Conservation (phyloP, 64 coral and sea anemone species). For the Platygyra sinensis region DNA sequence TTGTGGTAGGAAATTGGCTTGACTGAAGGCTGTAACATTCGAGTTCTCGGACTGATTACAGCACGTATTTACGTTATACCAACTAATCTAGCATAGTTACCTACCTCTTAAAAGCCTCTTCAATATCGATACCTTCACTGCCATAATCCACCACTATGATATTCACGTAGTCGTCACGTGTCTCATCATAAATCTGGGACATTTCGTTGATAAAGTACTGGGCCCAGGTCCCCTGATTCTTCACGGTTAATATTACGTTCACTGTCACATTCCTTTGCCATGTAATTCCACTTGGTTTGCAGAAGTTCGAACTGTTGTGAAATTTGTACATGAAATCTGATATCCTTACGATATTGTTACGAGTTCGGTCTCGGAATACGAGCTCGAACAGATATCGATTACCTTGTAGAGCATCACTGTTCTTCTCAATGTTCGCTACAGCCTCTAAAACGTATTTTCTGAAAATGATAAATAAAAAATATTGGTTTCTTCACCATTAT, state of each 20-base stretch:
- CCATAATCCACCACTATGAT: conserved; percentile 74
- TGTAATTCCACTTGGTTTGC: conserved; percentile 8
- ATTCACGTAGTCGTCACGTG: conserved; percentile 59
- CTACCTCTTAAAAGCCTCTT: conserved; percentile 57
- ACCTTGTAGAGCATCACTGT: conserved; percentile 34
- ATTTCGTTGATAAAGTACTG: conserved; percentile 70
- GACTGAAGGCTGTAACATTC: too few relatives aligned
- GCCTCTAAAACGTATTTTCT: conserved; percentile 59
- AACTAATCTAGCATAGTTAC: neutral
- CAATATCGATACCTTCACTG: conserved; percentile 56
- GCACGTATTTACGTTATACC: too few relatives aligned
- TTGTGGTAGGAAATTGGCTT: too few relatives aligned
- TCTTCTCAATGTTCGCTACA: conserved; percentile 68
- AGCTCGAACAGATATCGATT: conserved; percentile 77
- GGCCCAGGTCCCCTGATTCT: conserved; percentile 67
- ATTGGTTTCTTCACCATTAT: too few relatives aligned
- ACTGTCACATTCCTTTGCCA: conserved; percentile 45
- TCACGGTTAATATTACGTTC: conserved; percentile 69
- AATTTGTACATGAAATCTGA: conserved; percentile 51
- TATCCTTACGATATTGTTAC: conserved; percentile 26
- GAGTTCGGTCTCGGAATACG: conserved; percentile 39
- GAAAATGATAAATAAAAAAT: too few relatives aligned
- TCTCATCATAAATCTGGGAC: conserved; percentile 55
- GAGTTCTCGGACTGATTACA: too few relatives aligned
- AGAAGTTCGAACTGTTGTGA: conserved; percentile 5